Base-by-base conservation (phyloP, 2,797 vertebrate genomes). In the Sebastes baramenuke region DNA sequence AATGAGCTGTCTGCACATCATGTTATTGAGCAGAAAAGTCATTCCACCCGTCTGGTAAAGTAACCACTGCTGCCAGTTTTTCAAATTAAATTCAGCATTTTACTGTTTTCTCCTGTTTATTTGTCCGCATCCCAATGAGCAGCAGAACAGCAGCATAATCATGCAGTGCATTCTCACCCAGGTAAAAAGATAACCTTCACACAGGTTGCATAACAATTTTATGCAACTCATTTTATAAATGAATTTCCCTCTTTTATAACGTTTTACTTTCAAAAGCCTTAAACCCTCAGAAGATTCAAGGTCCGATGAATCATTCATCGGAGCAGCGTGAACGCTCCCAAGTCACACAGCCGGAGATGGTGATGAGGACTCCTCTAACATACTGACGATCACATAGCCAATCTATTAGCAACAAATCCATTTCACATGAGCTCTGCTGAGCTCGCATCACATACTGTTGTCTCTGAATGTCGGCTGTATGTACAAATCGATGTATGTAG, bases 141-240 rank as follows among this genome's bases (percentile, higher is more conserved):
- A 49, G 66, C 29, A 60, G 22, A 70, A 61, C 22, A 8, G 38
- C 55, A 64, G 29, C 30, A 30, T 61, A n/a, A 76, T 67, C 66
- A 46, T 10, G 5, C 25, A 10, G 32, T 56, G 36, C 25, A 29
- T 61, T 80, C 27, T 59, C 55, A 70, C 58, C 68, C 42, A 20
- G 11, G 30, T 54, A 12, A 69, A 66, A 69, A 58, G 42, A 55
- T 24, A 46, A 46, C 54, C 55, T 73, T 81, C 56, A n/a, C 3
- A 7, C 3, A 30, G 52, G 55, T 79, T 85, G 29, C 54, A 5
- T 81, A 78, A 81, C 34, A 46, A 46, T 42, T 59, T 60, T 67
- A 62, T 46, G 24, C 49, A 87, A 60, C 69, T 20, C 5, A 1
- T 61, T 77, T 62, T 68, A 16, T 10, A 12, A 46, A 58, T 8